Base-by-base conservation (phyloP, 2,888 invertebrate genomes). In the Nephrotoma appendiculata region DNA sequence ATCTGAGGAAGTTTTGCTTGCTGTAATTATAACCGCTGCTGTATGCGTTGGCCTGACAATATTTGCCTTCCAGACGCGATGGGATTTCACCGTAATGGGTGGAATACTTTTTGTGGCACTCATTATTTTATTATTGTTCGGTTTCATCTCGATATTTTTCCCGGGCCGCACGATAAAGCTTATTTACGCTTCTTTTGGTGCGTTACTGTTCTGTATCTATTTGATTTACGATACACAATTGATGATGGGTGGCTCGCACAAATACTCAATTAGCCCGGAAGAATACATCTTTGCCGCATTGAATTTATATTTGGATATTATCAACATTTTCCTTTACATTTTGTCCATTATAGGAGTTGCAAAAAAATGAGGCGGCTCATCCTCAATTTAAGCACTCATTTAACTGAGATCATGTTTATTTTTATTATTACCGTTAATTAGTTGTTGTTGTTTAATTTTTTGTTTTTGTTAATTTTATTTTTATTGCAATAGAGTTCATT, bases 241-340 rank as follows among this genome's bases (percentile, higher is more conserved):
- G 88, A 97, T 98, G 96, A 93, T 98, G 91, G 98, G 98, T 5
- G 97, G 97, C 12, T 95, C 95, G 48, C 98, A 98, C 92, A 97
- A 96, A 91, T 97, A 96, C 92, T 93, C 96, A 87, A 94, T 98
- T 88, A 97, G 97, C 0, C 98, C 98, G 0, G 98, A 98, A 91
- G 98, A 98, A 90, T 98, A 98, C 91, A 96, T 98, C 89, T 98
- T 98, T 90, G 98, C 98, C 0, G 96, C 98, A 0, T 93, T 98
- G 86, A 98, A 96, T 91, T 93, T 98, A 0, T 98, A 98, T 89
- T 91, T 98, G 89, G 98, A 98, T 90, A 94, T 98, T 88, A 92
- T 98, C 89, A 97, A 98, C 90, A 96, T 98, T 89, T 98, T 98
- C 93, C 91, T 97, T 89, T 96, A 96, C 92, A 96, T 98, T 89